Evolutionary conservation across 2,888 invertebrate genomes (phyloP).

Genomic region (Dioctria linearis): DNA sequence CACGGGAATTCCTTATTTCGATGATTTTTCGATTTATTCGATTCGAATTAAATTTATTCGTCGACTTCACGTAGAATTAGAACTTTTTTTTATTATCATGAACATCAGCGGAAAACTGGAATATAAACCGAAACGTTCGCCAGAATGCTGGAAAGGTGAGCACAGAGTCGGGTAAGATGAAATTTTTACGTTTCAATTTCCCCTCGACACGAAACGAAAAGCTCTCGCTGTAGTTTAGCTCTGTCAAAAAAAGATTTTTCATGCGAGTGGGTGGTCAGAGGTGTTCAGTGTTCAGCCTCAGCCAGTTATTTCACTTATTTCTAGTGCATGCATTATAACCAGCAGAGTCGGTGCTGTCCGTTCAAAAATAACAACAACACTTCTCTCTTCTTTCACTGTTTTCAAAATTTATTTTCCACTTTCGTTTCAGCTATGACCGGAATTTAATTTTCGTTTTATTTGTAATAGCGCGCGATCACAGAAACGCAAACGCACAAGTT

Average conservation of each 20-base stretch:
- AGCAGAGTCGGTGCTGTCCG: not conserved
- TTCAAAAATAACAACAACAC: constrained; percentile 11
- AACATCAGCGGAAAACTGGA: constrained; percentile 35
- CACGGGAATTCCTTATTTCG: not conserved
- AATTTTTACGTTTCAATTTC: constrained; percentile 37
- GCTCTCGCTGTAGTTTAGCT: not conserved
- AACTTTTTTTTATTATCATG: not conserved
- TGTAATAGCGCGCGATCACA: not conserved
- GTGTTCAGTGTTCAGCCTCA: not conserved
- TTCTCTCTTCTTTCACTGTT: not conserved
- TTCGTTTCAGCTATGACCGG: not conserved
- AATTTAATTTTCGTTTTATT: not conserved
- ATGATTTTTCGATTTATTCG: not conserved
- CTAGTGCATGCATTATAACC: constrained; percentile 5
- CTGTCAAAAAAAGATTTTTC: constrained; percentile 34
- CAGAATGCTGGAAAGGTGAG: constrained; percentile 11
- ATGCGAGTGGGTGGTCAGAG: constrained; percentile 29
- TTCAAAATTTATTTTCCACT: constrained; percentile 12
- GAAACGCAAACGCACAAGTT: constrained; percentile 39
- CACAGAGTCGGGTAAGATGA: not conserved
- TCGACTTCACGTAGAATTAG: constrained; percentile 2
- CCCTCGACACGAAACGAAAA: constrained; percentile 31
- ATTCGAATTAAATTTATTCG: not conserved
- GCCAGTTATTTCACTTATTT: not conserved
- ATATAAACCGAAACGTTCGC: constrained; percentile 5